These are phyloP conservation scores for Petrocephalus schoutedeni DNA, from an alignment of 2,797 vertebrate genomes.

Conservation along the genomic window DNA sequence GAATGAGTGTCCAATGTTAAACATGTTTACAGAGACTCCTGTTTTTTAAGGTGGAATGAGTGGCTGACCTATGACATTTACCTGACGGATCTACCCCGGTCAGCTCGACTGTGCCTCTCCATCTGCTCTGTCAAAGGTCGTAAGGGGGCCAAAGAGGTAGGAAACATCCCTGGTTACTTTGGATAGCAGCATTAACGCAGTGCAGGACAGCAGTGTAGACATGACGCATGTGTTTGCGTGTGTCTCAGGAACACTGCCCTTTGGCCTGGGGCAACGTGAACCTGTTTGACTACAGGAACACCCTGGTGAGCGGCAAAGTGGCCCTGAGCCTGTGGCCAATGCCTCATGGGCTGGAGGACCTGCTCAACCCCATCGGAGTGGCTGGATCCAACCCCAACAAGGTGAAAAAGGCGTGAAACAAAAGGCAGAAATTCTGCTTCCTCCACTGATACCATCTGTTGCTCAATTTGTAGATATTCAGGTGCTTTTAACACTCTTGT, in stretches of 20 bases:
- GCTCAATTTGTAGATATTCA: background rate
- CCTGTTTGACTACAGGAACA: constrained; percentile 56
- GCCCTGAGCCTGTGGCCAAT: constrained; percentile 54
- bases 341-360: constrained; percentile 55
- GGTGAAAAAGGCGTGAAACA: constrained; percentile 29
- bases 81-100: constrained; percentile 46
- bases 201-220: background rate
- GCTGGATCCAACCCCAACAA: constrained; percentile 57
- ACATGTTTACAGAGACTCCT: background rate
- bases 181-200: background rate
- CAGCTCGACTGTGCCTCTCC: constrained; percentile 53
- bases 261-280: constrained; percentile 58
- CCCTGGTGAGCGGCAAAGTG: constrained; percentile 52
- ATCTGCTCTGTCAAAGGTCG: constrained; percentile 56
- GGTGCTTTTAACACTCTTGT: background rate
- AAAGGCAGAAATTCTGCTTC: background rate
- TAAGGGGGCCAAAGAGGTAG: constrained; percentile 46
- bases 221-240: background rate
- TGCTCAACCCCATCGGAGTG: constrained; percentile 56
- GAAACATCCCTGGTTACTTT: background rate
- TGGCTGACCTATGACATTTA: constrained; percentile 53
- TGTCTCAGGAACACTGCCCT: constrained; percentile 53
- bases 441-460: background rate
- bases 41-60: constrained; percentile 50
- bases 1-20: constrained; percentile 43